These are phyloP conservation scores for Drosophila lutescens DNA, from an alignment of 2,888 invertebrate species.

Conservation along the genomic window DNA sequence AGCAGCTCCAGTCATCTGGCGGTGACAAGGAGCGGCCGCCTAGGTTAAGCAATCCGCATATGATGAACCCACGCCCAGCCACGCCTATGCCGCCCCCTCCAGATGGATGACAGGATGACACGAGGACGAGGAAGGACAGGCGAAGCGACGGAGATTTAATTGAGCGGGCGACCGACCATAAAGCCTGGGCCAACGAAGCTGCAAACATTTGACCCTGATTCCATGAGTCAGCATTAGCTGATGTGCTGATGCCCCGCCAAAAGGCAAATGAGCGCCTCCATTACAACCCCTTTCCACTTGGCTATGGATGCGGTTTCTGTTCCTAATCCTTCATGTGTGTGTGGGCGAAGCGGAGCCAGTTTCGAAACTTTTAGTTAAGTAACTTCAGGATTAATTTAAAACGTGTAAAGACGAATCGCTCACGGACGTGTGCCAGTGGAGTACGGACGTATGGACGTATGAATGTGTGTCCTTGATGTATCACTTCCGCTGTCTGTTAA, in stretches of 20 bases:
- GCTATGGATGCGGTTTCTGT: conserved; percentile 6
- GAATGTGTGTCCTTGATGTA: conserved; percentile 74
- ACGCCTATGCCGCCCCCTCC: conserved; percentile 4
- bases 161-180: conserved; percentile 83
- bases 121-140: conserved; percentile 18
- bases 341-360: conserved; percentile 1
- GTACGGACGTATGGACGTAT: background rate
- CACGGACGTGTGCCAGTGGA: conserved; percentile 29
- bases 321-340: background rate
- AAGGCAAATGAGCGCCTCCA: conserved; percentile 1
- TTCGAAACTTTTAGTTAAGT: conserved; percentile 43
- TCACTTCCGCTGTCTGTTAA: conserved; percentile 80
- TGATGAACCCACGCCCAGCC: conserved; percentile 2
- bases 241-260: background rate
- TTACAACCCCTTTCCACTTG: background rate
- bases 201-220: conserved; percentile 83
- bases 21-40: conserved; percentile 62
- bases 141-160: conserved; percentile 81
- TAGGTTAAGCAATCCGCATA: conserved; percentile 50
- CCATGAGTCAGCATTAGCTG: conserved; percentile 79
- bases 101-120: conserved; percentile 15
- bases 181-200: conserved; percentile 82
- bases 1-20: conserved; percentile 52
- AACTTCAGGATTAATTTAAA: conserved; percentile 65
- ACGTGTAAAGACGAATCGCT: conserved; percentile 56